Evolutionary conservation across 2,888 invertebrate genomes (phyloP), one percentile per base, ranked within the genome.

Genomic region (Euproctis similis): DNA sequence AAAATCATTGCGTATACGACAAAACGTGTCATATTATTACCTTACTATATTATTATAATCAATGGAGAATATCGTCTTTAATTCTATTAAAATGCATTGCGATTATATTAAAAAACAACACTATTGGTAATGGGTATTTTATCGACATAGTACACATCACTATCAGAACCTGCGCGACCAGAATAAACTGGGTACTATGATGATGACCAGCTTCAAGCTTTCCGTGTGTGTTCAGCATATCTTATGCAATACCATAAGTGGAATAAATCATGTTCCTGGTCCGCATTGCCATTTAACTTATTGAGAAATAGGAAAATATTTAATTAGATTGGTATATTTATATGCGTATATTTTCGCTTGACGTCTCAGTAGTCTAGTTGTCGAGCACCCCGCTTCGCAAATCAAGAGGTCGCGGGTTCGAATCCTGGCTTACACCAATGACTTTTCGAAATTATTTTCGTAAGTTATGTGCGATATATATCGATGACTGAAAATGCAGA

Each of bases 231-330:
- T 40, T 53, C 45, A 47, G 57, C 49, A 55, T 59, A 60, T 55
- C 41, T 46, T 52, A 47, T 42, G 34, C 44, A 36, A 40, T 34
- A 42, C 49, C 53, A 58, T n/a, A 66, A 62, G 64, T 63, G 69
- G 69, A 69, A 70, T 54, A 40, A 31, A 46, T 32, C 40, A 42
- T 43, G 51, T 54, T 54, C 58, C 59, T 56, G 42, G 56, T 65
- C 53, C 42, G 50, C 39, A 41, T 30, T 22, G 41, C 33, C 39
- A 51, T 56, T 52, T 36, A 54, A 45, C 43, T 44, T 45, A 37
- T 52, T 50, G 28, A 6, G 19, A 8, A 6, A 19, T 19, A 19
- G n/a, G n/a, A 19, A n/a, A n/a, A 8, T 19, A 3, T 19, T 19
- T 19, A 19, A 4, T 6, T n/a, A n/a, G 7, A 19, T 6, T 14